A percentile compares a stretch with the other conserved stretches of the same genome.
These are phyloP conservation scores for Spisula solida DNA, from an alignment of 2,888 invertebrate genomes.

Conservation along the genomic window DNA sequence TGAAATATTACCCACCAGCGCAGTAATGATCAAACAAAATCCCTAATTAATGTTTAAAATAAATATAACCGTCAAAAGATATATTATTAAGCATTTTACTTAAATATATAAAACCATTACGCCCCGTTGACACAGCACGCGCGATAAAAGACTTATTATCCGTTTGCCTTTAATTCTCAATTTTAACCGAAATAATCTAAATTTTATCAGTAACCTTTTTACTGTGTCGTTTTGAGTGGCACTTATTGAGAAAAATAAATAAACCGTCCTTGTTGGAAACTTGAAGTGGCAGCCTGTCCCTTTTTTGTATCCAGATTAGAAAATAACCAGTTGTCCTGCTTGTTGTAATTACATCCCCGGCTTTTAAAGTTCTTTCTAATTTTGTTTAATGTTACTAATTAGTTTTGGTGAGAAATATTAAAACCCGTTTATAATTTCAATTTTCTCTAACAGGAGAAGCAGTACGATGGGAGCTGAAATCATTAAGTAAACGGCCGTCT, in stretches of 20 bases:
- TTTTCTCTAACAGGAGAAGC: conserved; percentile 34
- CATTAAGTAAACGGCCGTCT: conserved; percentile 37
- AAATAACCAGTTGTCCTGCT: not conserved
- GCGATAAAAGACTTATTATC: conserved; percentile 44
- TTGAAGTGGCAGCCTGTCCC: conserved; percentile 43
- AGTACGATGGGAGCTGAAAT: not conserved
- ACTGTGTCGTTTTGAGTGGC: conserved; percentile 36
- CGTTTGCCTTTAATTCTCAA: not conserved
- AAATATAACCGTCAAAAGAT: conserved; percentile 51
- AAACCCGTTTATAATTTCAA: conserved; percentile 29
- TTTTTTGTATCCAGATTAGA: conserved; percentile 31
- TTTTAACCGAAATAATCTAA: conserved; percentile 20
- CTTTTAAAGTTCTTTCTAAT: conserved; percentile 47
- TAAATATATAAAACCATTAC: conserved; percentile 57
- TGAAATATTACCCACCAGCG: not conserved
- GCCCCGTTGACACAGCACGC: conserved; percentile 49
- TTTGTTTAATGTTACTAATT: conserved; percentile 60
- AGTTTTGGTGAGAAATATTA: conserved; percentile 23
- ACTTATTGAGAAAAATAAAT: conserved; percentile 56
- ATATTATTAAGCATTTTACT: conserved; percentile 43
- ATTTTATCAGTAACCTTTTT: conserved; percentile 52
- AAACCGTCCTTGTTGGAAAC: conserved; percentile 41
- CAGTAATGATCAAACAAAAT: conserved; percentile 47
- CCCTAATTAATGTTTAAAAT: conserved; percentile 56
- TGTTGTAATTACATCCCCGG: conserved; percentile 48